phyloP scores from a whole-genome alignment of 2,113 vertebrate species.

The Arizona elegans region DNA sequence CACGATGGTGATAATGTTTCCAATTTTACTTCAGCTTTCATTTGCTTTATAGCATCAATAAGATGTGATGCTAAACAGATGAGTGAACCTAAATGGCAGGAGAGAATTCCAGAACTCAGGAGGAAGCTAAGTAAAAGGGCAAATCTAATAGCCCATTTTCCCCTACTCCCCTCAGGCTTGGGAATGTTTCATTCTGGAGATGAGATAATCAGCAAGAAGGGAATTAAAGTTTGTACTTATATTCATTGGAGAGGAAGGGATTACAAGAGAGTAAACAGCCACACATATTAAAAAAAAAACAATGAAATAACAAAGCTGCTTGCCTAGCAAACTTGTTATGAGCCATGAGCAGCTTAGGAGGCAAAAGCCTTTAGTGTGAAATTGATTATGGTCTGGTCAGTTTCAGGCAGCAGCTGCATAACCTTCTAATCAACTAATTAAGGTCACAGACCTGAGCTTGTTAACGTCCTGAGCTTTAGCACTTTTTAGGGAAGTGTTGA shows the following conservation, averaged over 20 bases:
- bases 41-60: not conserved
- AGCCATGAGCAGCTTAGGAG: not conserved
- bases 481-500: not conserved
- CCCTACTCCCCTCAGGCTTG: not conserved
- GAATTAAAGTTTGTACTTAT: not conserved
- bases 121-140: not conserved
- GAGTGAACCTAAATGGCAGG: not conserved
- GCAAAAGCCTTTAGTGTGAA: not conserved
- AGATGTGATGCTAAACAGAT: not conserved
- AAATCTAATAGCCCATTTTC: not conserved
- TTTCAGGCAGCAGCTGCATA: not conserved
- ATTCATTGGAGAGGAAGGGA: not conserved
- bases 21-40: not conserved
- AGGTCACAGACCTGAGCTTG: not conserved
- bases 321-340: not conserved
- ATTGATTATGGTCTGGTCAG: not conserved
- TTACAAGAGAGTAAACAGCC: not conserved
- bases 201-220: not conserved
- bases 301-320: not conserved
- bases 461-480: not conserved
- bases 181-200: not conserved
- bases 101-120: not conserved
- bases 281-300: not conserved
- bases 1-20: not conserved
- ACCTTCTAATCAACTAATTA: not conserved